Evolutionary conservation across 2,888 invertebrate species (phyloP).

Genomic region (Timema podura): DNA sequence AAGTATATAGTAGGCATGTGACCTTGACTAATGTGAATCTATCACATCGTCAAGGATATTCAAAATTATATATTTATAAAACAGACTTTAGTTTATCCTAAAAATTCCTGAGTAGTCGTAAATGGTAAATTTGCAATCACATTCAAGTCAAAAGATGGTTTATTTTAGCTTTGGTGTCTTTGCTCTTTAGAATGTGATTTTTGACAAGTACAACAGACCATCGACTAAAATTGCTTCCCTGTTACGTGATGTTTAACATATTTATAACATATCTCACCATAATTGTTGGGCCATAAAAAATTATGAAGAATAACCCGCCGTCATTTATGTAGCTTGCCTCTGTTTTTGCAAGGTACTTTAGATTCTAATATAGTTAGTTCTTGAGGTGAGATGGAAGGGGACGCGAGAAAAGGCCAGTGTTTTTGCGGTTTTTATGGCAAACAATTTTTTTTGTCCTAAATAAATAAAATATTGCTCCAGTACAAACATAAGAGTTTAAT

Average conservation of each 20-base stretch:
- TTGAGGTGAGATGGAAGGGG: too few relatives aligned
- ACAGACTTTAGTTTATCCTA: too few relatives aligned
- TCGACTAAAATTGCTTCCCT: not conserved
- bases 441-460: too few relatives aligned
- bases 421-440: too few relatives aligned
- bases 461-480: too few relatives aligned
- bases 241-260: not conserved
- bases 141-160: not conserved
- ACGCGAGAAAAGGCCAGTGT: too few relatives aligned
- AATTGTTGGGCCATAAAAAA: slow-evolving; percentile 2
- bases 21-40: too few relatives aligned
- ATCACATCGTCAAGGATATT: too few relatives aligned
- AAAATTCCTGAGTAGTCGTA: not conserved
- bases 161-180: not conserved
- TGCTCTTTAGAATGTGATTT: not conserved
- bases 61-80: too few relatives aligned
- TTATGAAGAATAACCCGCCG: not conserved
- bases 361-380: not conserved
- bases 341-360: not conserved
- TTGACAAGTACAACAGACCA: not conserved
- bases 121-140: not conserved
- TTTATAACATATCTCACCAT: not conserved
- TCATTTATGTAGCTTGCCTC: not conserved
- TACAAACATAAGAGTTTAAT: too few relatives aligned
- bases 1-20: too few relatives aligned